A percentile compares a stretch with the other conserved stretches of the same genome.
Conservation (phyloP, 2,797 vertebrate genomes). For the Emys orbicularis region DNA sequence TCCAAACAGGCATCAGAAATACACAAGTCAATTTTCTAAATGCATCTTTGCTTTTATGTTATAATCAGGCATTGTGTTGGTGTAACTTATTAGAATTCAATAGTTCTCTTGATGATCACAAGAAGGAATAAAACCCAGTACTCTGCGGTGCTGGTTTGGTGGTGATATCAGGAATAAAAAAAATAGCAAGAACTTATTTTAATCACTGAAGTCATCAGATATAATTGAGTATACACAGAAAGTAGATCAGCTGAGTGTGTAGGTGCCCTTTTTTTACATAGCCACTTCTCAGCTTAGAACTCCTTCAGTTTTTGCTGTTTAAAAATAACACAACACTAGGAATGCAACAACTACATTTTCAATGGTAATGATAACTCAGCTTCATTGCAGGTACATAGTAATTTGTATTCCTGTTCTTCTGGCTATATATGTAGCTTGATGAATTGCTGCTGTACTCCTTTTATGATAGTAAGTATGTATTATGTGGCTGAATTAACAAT, state of each 20-base stretch:
- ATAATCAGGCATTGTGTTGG: conserved; percentile 24
- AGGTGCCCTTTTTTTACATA: conserved; percentile 46
- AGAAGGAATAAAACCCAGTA: neutral
- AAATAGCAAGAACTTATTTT: conserved; percentile 29
- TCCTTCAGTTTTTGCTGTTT: conserved; percentile 3
- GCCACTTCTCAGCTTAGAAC: conserved; percentile 34
- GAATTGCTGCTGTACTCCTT: neutral
- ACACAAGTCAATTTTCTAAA: neutral
- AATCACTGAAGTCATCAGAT: conserved; percentile 61
- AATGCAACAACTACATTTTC: conserved; percentile 15
- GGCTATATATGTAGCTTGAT: neutral
- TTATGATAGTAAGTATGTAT: neutral
- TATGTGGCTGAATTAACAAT: conserved; percentile 15
- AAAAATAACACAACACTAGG: conserved; percentile 2
- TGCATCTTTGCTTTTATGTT: rapidly evolving
- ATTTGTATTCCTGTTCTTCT: conserved; percentile 12
- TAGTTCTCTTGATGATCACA: conserved; percentile 28
- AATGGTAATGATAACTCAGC: conserved; percentile 41
- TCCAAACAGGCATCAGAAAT: neutral
- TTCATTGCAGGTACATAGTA: conserved; percentile 1
- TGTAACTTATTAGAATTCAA: conserved; percentile 57
- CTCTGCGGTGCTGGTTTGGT: conserved; percentile 18
- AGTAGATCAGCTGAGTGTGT: conserved; percentile 21
- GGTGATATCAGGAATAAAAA: conserved; percentile 61
- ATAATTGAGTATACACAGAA: conserved; percentile 35